A percentile compares a stretch with the other conserved stretches of the same genome.
Conservation (phyloP, 2,888 invertebrate genomes). For the Empis livida region DNA sequence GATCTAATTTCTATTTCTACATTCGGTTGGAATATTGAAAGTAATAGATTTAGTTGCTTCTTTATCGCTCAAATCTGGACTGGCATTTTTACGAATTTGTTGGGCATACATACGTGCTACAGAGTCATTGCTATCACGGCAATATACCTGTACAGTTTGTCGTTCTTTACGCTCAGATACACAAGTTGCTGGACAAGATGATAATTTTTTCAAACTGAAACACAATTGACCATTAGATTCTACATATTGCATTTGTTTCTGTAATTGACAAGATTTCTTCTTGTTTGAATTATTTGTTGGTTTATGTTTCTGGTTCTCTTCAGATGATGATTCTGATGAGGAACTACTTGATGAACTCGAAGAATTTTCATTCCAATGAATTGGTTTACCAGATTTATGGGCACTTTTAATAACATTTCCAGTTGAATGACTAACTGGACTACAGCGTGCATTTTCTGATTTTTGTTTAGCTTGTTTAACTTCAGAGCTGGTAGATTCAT, state of each 20-base stretch:
- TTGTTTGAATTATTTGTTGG: neutral
- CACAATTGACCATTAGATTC: slow-evolving; percentile 44
- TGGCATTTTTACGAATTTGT: slow-evolving; percentile 38
- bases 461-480: slow-evolving; percentile 35
- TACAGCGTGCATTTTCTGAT: slow-evolving; percentile 35
- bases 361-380: neutral
- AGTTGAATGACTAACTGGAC: slow-evolving; percentile 19
- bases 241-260: slow-evolving; percentile 40
- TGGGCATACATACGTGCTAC: slow-evolving; percentile 17
- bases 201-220: slow-evolving; percentile 44
- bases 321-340: slow-evolving; percentile 9
- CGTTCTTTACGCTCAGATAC: slow-evolving; percentile 27
- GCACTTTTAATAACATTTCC: slow-evolving; percentile 35
- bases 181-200: slow-evolving; percentile 43
- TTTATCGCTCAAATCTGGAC: slow-evolving; percentile 20
- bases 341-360: slow-evolving; percentile 9
- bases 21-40: neutral
- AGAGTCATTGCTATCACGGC: slow-evolving; percentile 22
- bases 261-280: slow-evolving; percentile 16
- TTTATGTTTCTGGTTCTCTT: neutral
- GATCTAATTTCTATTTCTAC: neutral
- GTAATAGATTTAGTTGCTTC: neutral
- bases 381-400: slow-evolving; percentile 18
- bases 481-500: slow-evolving; percentile 35
- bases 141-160: slow-evolving; percentile 29